A percentile compares a stretch with the other conserved stretches of the same genome.
Evolutionary conservation across 2,888 invertebrate genomes (phyloP).

Genomic region (Leucophenga maculata): DNA sequence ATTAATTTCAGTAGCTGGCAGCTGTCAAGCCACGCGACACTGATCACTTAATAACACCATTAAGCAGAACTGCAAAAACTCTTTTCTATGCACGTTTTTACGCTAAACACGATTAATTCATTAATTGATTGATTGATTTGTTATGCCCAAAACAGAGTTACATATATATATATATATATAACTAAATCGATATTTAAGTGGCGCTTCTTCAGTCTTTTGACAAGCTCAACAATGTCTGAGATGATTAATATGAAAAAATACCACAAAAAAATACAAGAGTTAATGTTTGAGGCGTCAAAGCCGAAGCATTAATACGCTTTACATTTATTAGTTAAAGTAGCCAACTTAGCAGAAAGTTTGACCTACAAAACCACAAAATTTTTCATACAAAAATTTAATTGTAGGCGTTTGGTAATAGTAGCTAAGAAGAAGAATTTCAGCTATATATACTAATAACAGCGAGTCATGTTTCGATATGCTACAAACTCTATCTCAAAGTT

Average conservation of each 20-base stretch:
- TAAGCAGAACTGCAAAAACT: conserved; percentile 1
- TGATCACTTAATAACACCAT: conserved; percentile 16
- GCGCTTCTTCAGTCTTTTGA: conserved; percentile 19
- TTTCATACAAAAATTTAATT: too few species aligned
- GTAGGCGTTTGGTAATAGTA: too few species aligned
- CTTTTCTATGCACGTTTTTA: not conserved
- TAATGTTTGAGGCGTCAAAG: not conserved
- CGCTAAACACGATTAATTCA: conserved; percentile 1
- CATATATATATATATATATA: not conserved
- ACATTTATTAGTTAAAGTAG: too few species aligned
- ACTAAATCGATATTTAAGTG: conserved; percentile 5
- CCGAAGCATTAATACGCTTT: too few species aligned
- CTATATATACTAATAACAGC: too few species aligned
- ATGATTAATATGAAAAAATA: not conserved
- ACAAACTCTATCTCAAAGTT: too few species aligned
- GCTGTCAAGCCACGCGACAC: conserved; percentile 9
- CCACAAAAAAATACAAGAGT: not conserved
- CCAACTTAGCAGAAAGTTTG: too few species aligned
- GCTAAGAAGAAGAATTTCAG: too few species aligned
- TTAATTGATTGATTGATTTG: conserved; percentile 19
- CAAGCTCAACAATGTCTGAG: not conserved
- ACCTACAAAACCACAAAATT: too few species aligned
- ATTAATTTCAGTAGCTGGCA: not conserved
- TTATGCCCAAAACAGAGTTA: not conserved
- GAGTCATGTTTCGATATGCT: too few species aligned